These are phyloP conservation scores for Aurelia sp. DNA, from an alignment of 30 jellyfish, hydroid and myxozoan species.

Conservation along the genomic window DNA sequence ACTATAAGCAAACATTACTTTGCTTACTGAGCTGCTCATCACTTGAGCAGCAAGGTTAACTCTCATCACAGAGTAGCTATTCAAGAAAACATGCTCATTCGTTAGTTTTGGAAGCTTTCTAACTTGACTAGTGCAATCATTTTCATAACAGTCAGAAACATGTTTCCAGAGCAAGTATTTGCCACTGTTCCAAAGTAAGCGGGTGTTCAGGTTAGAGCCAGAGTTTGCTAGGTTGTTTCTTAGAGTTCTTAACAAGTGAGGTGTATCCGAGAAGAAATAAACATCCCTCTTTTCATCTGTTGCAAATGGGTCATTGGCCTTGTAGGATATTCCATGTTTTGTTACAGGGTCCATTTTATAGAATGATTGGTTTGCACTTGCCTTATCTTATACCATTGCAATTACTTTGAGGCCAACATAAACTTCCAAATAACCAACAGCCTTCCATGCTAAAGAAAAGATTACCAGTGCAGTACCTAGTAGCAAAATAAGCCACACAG, in stretches of 20 bases:
- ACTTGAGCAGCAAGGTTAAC: slow-evolving; percentile 77
- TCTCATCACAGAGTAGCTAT: slow-evolving; percentile 60
- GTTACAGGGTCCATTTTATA: not conserved
- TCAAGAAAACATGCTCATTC: slow-evolving; percentile 39
- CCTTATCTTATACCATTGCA: slow-evolving; percentile 27
- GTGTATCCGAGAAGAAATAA: slow-evolving; percentile 10
- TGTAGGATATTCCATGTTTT: not conserved
- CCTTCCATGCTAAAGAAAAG: slow-evolving; percentile 28
- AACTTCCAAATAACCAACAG: slow-evolving; percentile 3
- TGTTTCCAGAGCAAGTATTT: slow-evolving; percentile 36
- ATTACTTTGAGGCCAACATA: slow-evolving; percentile 12
- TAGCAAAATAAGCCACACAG: not conserved
- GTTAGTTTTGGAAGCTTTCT: slow-evolving; percentile 48
- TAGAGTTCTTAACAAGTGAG: slow-evolving; percentile 17
- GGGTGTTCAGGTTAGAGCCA: slow-evolving; percentile 1
- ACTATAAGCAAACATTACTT: slow-evolving; percentile 14
- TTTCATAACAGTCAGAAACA: slow-evolving; percentile 10
- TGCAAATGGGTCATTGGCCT: not conserved
- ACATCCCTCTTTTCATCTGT: not conserved
- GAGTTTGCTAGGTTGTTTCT: slow-evolving; percentile 14
- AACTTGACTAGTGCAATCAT: slow-evolving; percentile 16
- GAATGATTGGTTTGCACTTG: slow-evolving; percentile 17
- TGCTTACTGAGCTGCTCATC: slow-evolving; percentile 33
- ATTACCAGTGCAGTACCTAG: not conserved
- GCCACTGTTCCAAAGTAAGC: slow-evolving; percentile 50